Percentiles rank a stretch among this genome's conserved stretches.
These are phyloP conservation scores for Nephila pilipes DNA, from an alignment of 1,140 invertebrate genomes.

Conservation along the genomic window DNA sequence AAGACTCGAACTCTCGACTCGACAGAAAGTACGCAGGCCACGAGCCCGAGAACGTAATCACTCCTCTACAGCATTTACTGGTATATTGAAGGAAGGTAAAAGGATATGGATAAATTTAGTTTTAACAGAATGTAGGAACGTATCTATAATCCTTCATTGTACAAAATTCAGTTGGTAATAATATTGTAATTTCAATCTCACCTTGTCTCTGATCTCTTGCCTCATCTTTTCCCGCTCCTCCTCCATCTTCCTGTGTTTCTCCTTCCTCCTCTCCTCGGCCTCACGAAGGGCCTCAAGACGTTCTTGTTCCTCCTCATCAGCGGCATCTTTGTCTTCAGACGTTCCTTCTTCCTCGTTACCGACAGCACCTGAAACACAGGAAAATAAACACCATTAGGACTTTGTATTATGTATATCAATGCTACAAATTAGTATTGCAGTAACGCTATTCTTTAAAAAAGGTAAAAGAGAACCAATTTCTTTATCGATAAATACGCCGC, in stretches of 20 bases:
- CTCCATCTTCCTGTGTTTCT: slow-evolving; percentile 84
- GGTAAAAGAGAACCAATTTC: too few species aligned
- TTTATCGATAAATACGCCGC: too few species aligned
- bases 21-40: too few species aligned
- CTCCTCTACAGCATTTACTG: too few species aligned
- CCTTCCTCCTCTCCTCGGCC: slow-evolving; percentile 83
- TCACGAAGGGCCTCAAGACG: slow-evolving; percentile 83
- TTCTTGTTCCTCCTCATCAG: slow-evolving; percentile 81
- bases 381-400: not conserved
- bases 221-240: slow-evolving; percentile 83
- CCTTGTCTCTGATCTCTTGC: slow-evolving; percentile 83
- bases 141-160: not conserved
- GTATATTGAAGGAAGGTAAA: too few species aligned
- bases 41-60: too few species aligned
- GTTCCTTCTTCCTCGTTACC: slow-evolving; percentile 78
- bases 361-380: slow-evolving; percentile 53
- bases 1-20: too few species aligned
- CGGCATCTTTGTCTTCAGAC: slow-evolving; percentile 79
- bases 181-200: slow-evolving; percentile 70
- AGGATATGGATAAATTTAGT: too few species aligned
- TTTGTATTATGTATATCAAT: too few species aligned
- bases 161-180: not conserved
- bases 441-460: too few species aligned
- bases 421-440: too few species aligned
- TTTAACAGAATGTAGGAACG: too few species aligned